A percentile compares a stretch with the other conserved stretches of the same genome.
phyloP scores from a whole-genome alignment of 2,113 vertebrate genomes.

The Synodontis membranacea region DNA sequence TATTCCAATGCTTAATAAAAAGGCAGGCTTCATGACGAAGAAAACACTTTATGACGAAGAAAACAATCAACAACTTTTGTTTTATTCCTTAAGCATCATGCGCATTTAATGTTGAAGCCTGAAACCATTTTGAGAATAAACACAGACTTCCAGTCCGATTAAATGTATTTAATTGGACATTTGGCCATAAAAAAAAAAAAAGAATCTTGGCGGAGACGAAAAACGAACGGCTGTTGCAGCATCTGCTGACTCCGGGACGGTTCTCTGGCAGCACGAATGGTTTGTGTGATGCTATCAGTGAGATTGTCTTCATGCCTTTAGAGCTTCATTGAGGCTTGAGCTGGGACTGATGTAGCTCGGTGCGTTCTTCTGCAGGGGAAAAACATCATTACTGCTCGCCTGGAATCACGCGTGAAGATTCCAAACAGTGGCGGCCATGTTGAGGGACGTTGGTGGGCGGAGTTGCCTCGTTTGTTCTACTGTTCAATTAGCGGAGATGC shows the following conservation, averaged over 20 bases:
- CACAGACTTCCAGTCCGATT: not conserved
- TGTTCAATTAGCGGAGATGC: constrained; percentile 41
- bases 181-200: not conserved
- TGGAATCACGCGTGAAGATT: constrained; percentile 30
- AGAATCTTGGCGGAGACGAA: not conserved
- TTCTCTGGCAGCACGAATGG: not conserved
- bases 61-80: not conserved
- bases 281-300: not conserved
- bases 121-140: not conserved
- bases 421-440: constrained; percentile 29
- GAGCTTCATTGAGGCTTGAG: constrained; percentile 34
- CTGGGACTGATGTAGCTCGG: constrained; percentile 22
- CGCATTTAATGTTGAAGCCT: not conserved
- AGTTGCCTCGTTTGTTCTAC: constrained; percentile 20
- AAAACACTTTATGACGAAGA: not conserved
- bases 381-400: constrained; percentile 46
- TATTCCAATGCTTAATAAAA: not conserved
- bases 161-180: not conserved
- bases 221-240: not conserved
- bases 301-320: not conserved
- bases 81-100: not conserved
- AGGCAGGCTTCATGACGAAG: no score
- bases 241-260: not conserved
- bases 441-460: constrained; percentile 18
- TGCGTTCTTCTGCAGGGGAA: constrained; percentile 29